Evolutionary conservation across 2,113 vertebrate genomes (phyloP).

Genomic region (Channa maculata): DNA sequence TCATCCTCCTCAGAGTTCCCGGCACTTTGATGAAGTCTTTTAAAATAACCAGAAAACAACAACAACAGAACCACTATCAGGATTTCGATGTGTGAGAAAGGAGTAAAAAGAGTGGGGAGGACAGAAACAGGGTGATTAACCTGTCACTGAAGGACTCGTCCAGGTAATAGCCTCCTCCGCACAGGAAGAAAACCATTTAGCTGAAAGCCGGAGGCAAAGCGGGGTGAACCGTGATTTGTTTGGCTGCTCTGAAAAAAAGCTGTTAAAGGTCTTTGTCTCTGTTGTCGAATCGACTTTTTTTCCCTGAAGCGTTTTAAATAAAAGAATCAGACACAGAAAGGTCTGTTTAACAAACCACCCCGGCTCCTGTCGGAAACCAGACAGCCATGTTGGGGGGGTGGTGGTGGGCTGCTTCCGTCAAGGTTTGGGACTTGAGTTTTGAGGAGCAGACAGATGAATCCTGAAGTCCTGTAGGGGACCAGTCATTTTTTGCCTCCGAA

Average conservation of each 20-base stretch:
- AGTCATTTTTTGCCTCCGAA: no score
- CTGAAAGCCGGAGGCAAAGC: conserved; percentile 17
- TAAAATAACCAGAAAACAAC: background rate
- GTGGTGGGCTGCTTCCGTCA: background rate
- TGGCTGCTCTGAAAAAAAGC: conserved; percentile 3
- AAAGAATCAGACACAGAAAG: conserved; percentile 1
- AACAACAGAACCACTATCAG: background rate
- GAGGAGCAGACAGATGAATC: background rate
- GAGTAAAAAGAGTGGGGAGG: background rate
- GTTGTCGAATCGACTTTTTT: conserved; percentile 35
- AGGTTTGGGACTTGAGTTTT: background rate
- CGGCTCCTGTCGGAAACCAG: background rate
- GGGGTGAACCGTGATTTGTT: conserved; percentile 12
- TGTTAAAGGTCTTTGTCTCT: conserved; percentile 37
- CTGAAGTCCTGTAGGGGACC: background rate
- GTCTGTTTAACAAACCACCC: background rate
- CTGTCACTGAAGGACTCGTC: conserved; percentile 19
- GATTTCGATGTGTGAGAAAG: background rate
- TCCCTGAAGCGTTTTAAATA: conserved; percentile 15
- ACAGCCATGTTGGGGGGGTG: background rate
- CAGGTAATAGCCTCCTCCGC: conserved; percentile 39
- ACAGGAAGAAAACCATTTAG: conserved; percentile 20
- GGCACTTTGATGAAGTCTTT: background rate
- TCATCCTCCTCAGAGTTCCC: no score
- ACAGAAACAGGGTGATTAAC: conserved; percentile 17